Base-by-base conservation (phyloP, 2,113 vertebrate species). In the Fregata magnificens region DNA sequence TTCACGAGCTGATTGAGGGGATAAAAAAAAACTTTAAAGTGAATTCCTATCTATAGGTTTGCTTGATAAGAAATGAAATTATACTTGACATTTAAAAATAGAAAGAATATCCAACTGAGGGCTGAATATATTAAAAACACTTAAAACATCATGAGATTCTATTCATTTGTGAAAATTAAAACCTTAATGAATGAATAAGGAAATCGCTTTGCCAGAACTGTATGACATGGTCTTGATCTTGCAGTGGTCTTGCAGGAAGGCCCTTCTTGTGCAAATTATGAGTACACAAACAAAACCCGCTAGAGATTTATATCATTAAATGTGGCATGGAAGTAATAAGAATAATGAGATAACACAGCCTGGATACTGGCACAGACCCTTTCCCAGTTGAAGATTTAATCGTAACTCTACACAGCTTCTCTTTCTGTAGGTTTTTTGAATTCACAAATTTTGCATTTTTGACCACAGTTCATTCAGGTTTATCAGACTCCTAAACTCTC, bases 201-300 rank as follows among this genome's bases (percentile, higher is more conserved):
- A 74, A 55, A 93, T 55, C 5, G 11, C 8, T 89, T 93, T 74
- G 7, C 4, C 47, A 72, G 42, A 61, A 71, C 12, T 50, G 4
- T 26, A 44, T 63, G 32, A 52, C 6, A 9, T 7, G 3, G 10
- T 24, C 29, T 86, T 47, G 8, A 29, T 78, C 34, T 72, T 29
- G 16, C 11, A 45, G 2, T 20, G 8, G 5, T 74, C 14, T 11
- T 34, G 10, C 13, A 61, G 20, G 13, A 92, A 53, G 4, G 13
- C 1, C 1, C 5, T 67, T 69, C 21, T 42, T 71, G 7, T 85
- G 32, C 9, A 86, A 56, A 83, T 59, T 61, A 34, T 5, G 4
- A 5, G 7, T 42, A 24, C 1, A 16, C 13, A 83, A 52, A 24
- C 8, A 79, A 79, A 85, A 62, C 1, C 0, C 0, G 7, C 3